phyloP scores from a whole-genome alignment of 1,140 invertebrate genomes.

The Lanistes nyassanus region DNA sequence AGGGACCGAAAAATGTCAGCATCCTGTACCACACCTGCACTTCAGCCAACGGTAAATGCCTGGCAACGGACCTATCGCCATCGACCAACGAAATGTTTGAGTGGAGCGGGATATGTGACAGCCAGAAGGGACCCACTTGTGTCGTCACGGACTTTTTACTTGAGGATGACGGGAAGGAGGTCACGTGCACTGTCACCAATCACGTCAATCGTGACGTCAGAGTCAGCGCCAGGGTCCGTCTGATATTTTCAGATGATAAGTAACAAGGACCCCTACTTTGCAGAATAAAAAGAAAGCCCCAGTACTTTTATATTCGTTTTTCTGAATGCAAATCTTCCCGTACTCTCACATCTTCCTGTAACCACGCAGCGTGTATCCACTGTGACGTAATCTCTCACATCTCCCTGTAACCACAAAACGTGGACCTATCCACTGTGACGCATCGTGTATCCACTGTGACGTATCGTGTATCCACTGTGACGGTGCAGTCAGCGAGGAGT shows the following conservation, averaged over 20 bases:
- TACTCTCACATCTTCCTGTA: too few species aligned
- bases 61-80: background rate
- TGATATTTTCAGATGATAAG: background rate
- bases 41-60: background rate
- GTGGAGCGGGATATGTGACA: background rate
- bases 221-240: background rate
- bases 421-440: too few species aligned
- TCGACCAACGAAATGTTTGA: background rate
- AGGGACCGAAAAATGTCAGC: background rate
- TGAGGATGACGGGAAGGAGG: background rate
- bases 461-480: too few species aligned
- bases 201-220: background rate
- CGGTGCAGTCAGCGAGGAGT: too few species aligned
- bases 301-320: too few species aligned
- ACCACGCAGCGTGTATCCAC: too few species aligned
- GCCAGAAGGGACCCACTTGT: background rate
- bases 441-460: too few species aligned
- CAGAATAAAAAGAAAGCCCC: too few species aligned
- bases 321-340: too few species aligned
- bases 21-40: background rate
- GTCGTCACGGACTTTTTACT: background rate
- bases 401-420: too few species aligned
- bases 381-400: too few species aligned
- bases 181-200: constrained; percentile 4
- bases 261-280: too few species aligned